phyloP scores from a whole-genome alignment of 2,888 invertebrate genomes.

The Acrobasis consociella region DNA sequence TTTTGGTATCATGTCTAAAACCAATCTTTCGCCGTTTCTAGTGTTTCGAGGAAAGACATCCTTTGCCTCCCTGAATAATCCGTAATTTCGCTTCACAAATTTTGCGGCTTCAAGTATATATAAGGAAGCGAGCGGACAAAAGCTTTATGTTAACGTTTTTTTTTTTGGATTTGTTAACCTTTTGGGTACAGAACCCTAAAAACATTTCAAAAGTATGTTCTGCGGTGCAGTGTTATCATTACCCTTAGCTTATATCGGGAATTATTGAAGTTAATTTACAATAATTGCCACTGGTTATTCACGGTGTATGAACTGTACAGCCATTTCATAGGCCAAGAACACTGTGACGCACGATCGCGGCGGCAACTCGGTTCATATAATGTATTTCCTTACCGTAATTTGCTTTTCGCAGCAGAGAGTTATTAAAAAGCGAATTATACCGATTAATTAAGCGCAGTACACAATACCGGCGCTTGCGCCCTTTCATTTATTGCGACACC shows the following conservation, averaged over 20 bases:
- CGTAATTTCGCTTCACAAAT: too few species aligned
- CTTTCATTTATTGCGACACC: constrained; percentile 12
- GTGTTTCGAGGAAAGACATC: too few species aligned
- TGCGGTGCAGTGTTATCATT: neutral
- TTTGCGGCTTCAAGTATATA: too few species aligned
- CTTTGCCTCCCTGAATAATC: too few species aligned
- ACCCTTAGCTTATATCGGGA: neutral
- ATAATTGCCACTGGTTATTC: constrained; percentile 20
- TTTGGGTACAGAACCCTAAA: too few species aligned
- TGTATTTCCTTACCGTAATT: constrained; percentile 11
- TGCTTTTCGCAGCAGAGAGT: constrained; percentile 6
- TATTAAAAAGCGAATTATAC: constrained; percentile 20
- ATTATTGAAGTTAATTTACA: constrained; percentile 8
- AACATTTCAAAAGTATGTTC: neutral
- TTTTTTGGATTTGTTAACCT: too few species aligned
- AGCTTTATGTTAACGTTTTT: too few species aligned
- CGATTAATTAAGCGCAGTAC: constrained; percentile 17
- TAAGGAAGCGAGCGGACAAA: too few species aligned
- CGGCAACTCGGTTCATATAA: constrained; percentile 8
- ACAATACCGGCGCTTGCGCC: constrained; percentile 14
- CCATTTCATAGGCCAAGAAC: constrained; percentile 13
- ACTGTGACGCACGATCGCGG: constrained; percentile 9
- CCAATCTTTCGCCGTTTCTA: too few species aligned
- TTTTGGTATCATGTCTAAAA: too few species aligned
- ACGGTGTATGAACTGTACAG: constrained; percentile 13